Evolutionary conservation across 2,888 invertebrate species (phyloP).

Genomic region (Bedellia somnulentella): DNA sequence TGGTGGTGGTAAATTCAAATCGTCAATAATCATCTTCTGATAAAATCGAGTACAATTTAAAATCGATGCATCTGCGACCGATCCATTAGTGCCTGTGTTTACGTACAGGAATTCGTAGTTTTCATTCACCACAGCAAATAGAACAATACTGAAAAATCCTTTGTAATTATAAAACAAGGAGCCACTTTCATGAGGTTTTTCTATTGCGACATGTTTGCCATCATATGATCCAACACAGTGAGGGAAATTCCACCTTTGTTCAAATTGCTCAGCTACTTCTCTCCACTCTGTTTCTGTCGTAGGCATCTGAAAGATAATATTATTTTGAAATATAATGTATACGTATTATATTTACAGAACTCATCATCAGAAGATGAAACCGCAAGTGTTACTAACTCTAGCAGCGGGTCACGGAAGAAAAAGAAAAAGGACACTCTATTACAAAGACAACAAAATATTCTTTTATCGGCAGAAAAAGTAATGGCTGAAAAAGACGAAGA

Average conservation of each 20-base stretch:
- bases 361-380: conserved; percentile 6
- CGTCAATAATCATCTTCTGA: no score
- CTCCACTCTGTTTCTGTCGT: conserved; percentile 11
- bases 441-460: conserved; percentile 1
- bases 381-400: conserved; percentile 6
- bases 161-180: conserved; percentile 15
- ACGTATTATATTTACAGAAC: conserved; percentile 3
- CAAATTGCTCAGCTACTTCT: conserved; percentile 9
- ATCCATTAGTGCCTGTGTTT: conserved; percentile 12
- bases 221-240: conserved; percentile 13
- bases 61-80: conserved; percentile 8
- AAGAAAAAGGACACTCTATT: conserved; percentile 3
- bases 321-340: conserved; percentile 6
- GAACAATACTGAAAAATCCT: conserved; percentile 12
- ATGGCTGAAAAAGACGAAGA: no score
- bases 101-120: conserved; percentile 11
- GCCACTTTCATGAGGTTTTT: conserved; percentile 11
- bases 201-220: conserved; percentile 15
- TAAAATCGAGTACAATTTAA: conserved; percentile 8
- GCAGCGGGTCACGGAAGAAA: conserved; percentile 2
- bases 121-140: conserved; percentile 14
- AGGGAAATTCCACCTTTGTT: conserved; percentile 13
- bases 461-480: not conserved
- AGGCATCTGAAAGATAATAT: conserved; percentile 6
- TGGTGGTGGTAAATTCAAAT: no score